Conservation (phyloP, 2,113 vertebrate genomes). For the Rhegmatorhina hoffmannsi region DNA sequence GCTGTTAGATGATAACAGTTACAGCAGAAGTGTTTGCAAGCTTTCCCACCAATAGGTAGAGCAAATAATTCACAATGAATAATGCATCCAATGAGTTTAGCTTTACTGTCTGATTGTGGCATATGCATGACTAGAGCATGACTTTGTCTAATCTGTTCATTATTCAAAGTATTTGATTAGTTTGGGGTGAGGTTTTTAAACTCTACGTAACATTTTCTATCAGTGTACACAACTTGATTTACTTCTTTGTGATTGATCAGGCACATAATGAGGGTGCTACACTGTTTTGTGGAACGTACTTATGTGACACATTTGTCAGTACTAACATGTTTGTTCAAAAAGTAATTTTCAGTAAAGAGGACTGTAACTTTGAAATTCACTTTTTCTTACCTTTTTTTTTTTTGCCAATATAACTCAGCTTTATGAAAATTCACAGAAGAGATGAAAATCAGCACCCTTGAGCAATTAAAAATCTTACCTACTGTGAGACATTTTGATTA, state of each 20-base stretch:
- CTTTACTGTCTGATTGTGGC: conserved; percentile 35
- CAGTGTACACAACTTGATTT: not conserved
- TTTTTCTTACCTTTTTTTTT: not conserved
- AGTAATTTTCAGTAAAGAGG: not conserved
- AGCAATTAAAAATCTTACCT: not conserved
- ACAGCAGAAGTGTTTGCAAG: conserved; percentile 47
- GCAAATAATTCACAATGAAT: conserved; percentile 55
- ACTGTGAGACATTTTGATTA: not conserved
- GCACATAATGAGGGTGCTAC: not conserved
- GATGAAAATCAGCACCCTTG: not conserved
- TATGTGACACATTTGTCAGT: not conserved
- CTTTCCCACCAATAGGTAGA: conserved; percentile 37
- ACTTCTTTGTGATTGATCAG: not conserved
- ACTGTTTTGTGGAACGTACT: not conserved
- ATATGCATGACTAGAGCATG: not conserved
- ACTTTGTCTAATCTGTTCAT: conserved; percentile 49
- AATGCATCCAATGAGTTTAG: conserved; percentile 58
- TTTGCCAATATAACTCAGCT: not conserved
- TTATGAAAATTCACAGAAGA: not conserved
- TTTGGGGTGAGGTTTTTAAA: conserved; percentile 37
- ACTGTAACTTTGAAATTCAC: not conserved
- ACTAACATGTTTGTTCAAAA: not conserved
- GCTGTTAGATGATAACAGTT: conserved; percentile 35
- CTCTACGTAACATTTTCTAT: not conserved
- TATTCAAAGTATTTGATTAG: conserved; percentile 53